These are phyloP conservation scores for Tetraodon nigroviridis DNA, from an alignment of 2,113 vertebrate species.

Conservation along the genomic window DNA sequence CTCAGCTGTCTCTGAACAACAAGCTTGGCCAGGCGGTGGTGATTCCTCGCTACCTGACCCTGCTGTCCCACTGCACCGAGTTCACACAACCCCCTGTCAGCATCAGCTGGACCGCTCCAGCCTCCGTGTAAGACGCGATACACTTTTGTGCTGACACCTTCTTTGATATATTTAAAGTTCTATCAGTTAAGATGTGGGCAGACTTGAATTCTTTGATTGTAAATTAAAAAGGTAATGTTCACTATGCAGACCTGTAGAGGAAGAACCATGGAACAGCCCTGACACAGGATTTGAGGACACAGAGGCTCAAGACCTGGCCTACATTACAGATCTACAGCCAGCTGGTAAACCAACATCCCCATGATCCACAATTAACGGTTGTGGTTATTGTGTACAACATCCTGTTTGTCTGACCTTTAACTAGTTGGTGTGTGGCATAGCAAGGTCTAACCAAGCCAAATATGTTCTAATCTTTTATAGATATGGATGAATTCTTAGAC, in stretches of 20 bases:
- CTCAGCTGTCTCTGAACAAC: slow-evolving; percentile 91
- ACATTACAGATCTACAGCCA: slow-evolving; percentile 76
- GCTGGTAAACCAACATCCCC: slow-evolving; percentile 56
- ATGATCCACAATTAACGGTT: too few relatives aligned
- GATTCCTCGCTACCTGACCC: slow-evolving; percentile 90
- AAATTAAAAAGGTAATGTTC: slow-evolving; percentile 64
- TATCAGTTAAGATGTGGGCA: too few relatives aligned
- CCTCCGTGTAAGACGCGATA: slow-evolving; percentile 73
- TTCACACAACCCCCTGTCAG: slow-evolving; percentile 82
- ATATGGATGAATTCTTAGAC: slow-evolving; percentile 69
- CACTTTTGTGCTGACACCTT: too few relatives aligned
- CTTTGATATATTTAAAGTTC: too few relatives aligned
- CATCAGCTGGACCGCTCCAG: slow-evolving; percentile 82
- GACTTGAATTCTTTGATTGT: too few relatives aligned
- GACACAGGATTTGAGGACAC: slow-evolving; percentile 94
- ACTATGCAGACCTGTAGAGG: slow-evolving; percentile 67
- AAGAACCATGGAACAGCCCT: slow-evolving; percentile 87
- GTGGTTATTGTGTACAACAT: too few relatives aligned
- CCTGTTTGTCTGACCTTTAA: too few relatives aligned
- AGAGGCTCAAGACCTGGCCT: slow-evolving; percentile 83
- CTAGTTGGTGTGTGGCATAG: too few relatives aligned
- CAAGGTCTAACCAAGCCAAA: not conserved
- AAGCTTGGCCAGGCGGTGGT: slow-evolving; percentile 96
- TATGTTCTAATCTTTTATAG: slow-evolving; percentile 32
- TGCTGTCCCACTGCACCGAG: slow-evolving; percentile 90